Conservation (phyloP, 2,113 vertebrate species). For the Passer domesticus region DNA sequence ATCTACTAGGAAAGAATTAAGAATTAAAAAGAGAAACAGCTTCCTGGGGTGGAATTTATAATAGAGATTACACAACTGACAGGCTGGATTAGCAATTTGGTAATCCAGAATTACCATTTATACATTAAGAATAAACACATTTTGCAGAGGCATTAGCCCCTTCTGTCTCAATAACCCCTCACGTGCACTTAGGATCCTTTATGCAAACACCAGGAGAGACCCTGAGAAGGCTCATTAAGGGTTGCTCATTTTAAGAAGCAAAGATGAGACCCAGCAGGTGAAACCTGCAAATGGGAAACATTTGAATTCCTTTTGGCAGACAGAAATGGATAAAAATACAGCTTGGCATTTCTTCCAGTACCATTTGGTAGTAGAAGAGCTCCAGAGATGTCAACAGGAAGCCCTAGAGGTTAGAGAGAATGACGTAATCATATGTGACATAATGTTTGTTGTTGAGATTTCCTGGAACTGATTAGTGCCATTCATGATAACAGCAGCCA, state of each 20-base stretch:
- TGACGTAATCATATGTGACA: conserved; percentile 53
- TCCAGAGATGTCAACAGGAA: conserved; percentile 56
- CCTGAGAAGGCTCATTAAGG: neutral
- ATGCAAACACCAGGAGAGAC: neutral
- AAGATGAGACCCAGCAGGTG: conserved; percentile 3
- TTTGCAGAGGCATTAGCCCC: neutral
- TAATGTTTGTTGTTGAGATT: conserved; percentile 48
- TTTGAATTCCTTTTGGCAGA: conserved; percentile 8
- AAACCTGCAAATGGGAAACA: neutral
- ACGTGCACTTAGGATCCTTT: neutral
- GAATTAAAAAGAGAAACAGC: neutral
- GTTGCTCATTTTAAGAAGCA: neutral
- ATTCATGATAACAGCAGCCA: conserved; percentile 49
- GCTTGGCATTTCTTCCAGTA: neutral
- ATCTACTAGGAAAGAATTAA: neutral
- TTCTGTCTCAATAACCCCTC: neutral
- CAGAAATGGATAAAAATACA: conserved; percentile 36
- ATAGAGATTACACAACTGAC: neutral
- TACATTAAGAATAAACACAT: conserved; percentile 1
- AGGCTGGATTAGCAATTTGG: neutral
- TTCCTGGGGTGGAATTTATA: neutral
- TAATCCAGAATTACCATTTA: neutral
- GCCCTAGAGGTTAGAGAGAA: conserved; percentile 49
- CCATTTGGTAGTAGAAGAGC: conserved; percentile 27
- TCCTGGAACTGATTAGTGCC: conserved; percentile 58